These are phyloP conservation scores for Samia ricini DNA, from an alignment of 1,140 invertebrate genomes.

Conservation along the genomic window DNA sequence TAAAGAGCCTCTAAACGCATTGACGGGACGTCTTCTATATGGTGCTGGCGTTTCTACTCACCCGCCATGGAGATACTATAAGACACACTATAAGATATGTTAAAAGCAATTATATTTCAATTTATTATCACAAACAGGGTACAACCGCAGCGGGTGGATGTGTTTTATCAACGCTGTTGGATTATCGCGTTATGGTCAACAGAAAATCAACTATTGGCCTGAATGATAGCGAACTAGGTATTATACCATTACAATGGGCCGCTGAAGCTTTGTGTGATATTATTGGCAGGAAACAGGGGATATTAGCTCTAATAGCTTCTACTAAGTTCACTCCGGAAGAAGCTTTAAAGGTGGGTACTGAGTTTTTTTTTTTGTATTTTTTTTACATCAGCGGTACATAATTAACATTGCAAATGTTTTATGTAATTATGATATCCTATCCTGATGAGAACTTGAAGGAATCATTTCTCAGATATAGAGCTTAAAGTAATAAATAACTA, in stretches of 20 bases:
- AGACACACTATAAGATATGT: too few species aligned
- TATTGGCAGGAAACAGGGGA: constrained; percentile 82
- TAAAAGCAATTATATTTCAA: too few species aligned
- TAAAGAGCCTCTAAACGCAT: too few species aligned
- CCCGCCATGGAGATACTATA: too few species aligned
- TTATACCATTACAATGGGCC: constrained; percentile 89
- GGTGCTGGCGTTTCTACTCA: too few species aligned
- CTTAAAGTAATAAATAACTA: too few species aligned
- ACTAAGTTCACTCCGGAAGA: constrained; percentile 86
- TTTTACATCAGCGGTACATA: too few species aligned
- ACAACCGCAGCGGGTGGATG: constrained; percentile 92
- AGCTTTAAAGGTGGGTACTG: constrained; percentile 83
- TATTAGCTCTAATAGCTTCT: constrained; percentile 85
- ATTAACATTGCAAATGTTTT: too few species aligned
- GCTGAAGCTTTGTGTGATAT: constrained; percentile 79
- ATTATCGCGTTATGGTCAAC: constrained; percentile 89
- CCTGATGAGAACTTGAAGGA: too few species aligned
- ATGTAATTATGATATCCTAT: too few species aligned
- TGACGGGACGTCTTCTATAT: too few species aligned
- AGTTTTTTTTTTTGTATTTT: not conserved
- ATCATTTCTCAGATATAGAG: too few species aligned
- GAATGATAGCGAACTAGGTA: constrained; percentile 87
- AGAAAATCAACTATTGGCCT: constrained; percentile 89
- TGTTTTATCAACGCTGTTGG: constrained; percentile 86
- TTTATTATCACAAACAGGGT: constrained; percentile 36